Percentiles rank a stretch among this genome's conserved stretches.
phyloP scores from a whole-genome alignment of 2,888 invertebrate genomes.

The Spodoptera picta region DNA sequence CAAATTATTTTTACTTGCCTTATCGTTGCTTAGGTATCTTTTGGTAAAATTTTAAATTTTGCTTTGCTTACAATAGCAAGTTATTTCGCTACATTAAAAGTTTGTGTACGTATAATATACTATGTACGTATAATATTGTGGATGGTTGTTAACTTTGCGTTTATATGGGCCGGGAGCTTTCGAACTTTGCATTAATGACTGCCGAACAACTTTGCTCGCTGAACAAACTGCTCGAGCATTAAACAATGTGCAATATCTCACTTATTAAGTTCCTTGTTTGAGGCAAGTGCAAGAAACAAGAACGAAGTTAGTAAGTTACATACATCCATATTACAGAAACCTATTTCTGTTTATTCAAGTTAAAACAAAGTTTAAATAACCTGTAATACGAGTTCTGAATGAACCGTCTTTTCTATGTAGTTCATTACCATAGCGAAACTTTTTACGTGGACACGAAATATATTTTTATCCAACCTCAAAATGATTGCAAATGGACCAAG shows the following conservation, averaged over 20 bases:
- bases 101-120: slow-evolving; percentile 54
- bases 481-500: slow-evolving; percentile 64
- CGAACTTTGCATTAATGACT: slow-evolving; percentile 62
- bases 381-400: too few species aligned
- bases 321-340: slow-evolving; percentile 1
- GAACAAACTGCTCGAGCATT: slow-evolving; percentile 62
- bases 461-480: slow-evolving; percentile 60
- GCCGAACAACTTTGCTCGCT: slow-evolving; percentile 51
- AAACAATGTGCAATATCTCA: slow-evolving; percentile 75
- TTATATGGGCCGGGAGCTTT: slow-evolving; percentile 62
- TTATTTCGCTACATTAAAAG: slow-evolving; percentile 43
- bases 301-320: slow-evolving; percentile 8
- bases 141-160: slow-evolving; percentile 63
- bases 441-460: slow-evolving; percentile 31
- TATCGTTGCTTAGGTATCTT: too few species aligned
- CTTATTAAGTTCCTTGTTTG: slow-evolving; percentile 68
- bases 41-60: slow-evolving; percentile 4
- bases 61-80: slow-evolving; percentile 17
- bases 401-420: background rate
- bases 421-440: slow-evolving; percentile 6
- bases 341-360: background rate
- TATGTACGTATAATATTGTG: slow-evolving; percentile 46
- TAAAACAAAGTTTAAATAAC: background rate
- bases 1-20: background rate
- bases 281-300: slow-evolving; percentile 31